A percentile compares a stretch with the other conserved stretches of the same genome.
These are phyloP conservation scores for Dinocampus coccinellae DNA, from an alignment of 2,888 invertebrate genomes.

Conservation along the genomic window DNA sequence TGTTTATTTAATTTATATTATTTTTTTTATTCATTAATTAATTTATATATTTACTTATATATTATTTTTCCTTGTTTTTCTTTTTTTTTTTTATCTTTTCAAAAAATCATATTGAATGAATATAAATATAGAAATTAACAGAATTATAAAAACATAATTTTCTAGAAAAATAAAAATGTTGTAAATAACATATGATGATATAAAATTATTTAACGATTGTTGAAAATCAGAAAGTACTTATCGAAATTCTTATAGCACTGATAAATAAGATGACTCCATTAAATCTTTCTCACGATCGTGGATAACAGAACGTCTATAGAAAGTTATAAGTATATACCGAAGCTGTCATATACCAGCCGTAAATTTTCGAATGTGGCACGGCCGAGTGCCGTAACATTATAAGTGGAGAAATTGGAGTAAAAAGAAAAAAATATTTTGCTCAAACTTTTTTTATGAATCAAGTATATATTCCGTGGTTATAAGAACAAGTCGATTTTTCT, in stretches of 20 bases:
- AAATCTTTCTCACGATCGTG: slow-evolving; percentile 34
- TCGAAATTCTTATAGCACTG: neutral
- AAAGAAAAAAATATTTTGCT: slow-evolving; percentile 26
- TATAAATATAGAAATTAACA: neutral
- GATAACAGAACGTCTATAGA: slow-evolving; percentile 34
- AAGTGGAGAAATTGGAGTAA: slow-evolving; percentile 15
- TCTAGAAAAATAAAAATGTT: neutral
- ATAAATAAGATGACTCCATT: slow-evolving; percentile 11
- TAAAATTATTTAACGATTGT: neutral
- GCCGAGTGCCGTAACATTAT: slow-evolving; percentile 26
- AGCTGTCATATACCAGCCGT: slow-evolving; percentile 32
- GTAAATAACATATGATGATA: slow-evolving; percentile 3
- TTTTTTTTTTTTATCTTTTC: neutral
- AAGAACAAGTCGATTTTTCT: neutral
- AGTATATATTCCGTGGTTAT: neutral
- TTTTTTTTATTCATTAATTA: too few relatives aligned
- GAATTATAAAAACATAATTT: neutral
- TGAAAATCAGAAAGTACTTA: neutral
- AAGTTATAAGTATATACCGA: slow-evolving; percentile 15
- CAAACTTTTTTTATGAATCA: slow-evolving; percentile 19
- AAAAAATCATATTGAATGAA: neutral
- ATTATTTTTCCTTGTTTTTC: too few relatives aligned
- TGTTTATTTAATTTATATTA: too few relatives aligned
- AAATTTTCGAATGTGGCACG: slow-evolving; percentile 43
- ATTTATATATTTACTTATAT: too few relatives aligned